Conservation (phyloP, 2,888 invertebrate species). For the Laspeyria flexula region DNA sequence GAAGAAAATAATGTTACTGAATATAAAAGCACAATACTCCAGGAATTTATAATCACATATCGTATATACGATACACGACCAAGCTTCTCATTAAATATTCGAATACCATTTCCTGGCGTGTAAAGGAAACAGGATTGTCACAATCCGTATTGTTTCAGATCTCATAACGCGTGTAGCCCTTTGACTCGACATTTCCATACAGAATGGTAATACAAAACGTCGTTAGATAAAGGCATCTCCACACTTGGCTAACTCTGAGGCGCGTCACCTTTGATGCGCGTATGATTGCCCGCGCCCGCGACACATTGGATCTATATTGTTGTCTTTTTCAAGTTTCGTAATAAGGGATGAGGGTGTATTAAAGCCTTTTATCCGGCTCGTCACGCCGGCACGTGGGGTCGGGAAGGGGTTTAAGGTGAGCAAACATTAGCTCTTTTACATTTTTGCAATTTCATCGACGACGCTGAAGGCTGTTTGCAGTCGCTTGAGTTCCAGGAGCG, state of each 20-base stretch:
- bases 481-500: constrained; percentile 62
- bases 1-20: background rate
- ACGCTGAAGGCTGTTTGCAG: constrained; percentile 79
- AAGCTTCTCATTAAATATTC: constrained; percentile 80
- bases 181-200: constrained; percentile 77
- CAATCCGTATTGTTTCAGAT: constrained; percentile 83
- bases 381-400: constrained; percentile 82
- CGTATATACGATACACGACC: constrained; percentile 62
- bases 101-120: constrained; percentile 78
- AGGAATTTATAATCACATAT: constrained; percentile 39
- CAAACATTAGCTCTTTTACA: constrained; percentile 86
- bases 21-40: constrained; percentile 19
- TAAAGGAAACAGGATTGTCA: constrained; percentile 82
- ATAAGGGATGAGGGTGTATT: constrained; percentile 87
- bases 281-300: constrained; percentile 85
- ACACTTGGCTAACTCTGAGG: constrained; percentile 79
- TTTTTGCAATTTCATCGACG: constrained; percentile 85
- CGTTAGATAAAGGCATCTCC: constrained; percentile 74
- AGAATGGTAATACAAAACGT: constrained; percentile 73
- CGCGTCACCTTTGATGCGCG: constrained; percentile 84
- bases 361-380: constrained; percentile 87
- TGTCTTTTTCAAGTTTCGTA: constrained; percentile 87
- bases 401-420: constrained; percentile 85
- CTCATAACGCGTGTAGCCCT: constrained; percentile 83
- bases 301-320: constrained; percentile 86